Percentiles rank a stretch among this genome's conserved stretches.
Evolutionary conservation across 30 jellyfish, hydroid and myxozoan species (phyloP).

Genomic region (Nemopilema nomurai): DNA sequence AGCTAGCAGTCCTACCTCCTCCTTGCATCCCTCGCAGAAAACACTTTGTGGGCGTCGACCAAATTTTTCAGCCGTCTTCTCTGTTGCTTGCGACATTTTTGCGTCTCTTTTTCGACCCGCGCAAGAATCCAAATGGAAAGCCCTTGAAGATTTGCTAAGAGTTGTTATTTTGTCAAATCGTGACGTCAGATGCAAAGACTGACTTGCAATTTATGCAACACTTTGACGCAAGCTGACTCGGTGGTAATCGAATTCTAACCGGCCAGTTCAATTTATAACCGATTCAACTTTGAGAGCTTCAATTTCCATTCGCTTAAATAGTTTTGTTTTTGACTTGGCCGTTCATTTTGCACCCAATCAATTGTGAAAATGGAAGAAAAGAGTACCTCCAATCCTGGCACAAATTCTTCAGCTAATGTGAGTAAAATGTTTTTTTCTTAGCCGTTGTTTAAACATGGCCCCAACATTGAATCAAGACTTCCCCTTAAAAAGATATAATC

Average conservation of each 20-base stretch:
- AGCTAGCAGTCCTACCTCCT: background rate
- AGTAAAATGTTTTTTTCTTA: too few species aligned
- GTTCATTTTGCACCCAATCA: too few species aligned
- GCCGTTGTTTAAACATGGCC: too few species aligned
- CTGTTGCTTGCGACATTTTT: background rate
- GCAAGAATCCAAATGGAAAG: background rate
- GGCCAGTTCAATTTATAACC: too few species aligned
- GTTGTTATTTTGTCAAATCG: background rate
- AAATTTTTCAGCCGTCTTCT: background rate
- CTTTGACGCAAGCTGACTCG: background rate
- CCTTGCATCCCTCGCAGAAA: constrained; percentile 17
- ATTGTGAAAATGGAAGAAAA: background rate
- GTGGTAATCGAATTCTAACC: background rate
- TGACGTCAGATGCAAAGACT: background rate
- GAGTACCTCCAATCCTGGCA: too few species aligned
- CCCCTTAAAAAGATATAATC: too few species aligned
- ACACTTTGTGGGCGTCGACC: constrained; percentile 18
- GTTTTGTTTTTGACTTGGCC: background rate
- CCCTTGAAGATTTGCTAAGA: background rate
- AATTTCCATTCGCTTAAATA: background rate
- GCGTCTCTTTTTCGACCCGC: background rate
- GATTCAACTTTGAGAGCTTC: too few species aligned
- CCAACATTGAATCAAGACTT: too few species aligned
- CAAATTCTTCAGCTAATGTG: too few species aligned
- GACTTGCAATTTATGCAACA: background rate